Evolutionary conservation across 2,888 invertebrate species (phyloP).

Genomic region (Chironomus riparius): DNA sequence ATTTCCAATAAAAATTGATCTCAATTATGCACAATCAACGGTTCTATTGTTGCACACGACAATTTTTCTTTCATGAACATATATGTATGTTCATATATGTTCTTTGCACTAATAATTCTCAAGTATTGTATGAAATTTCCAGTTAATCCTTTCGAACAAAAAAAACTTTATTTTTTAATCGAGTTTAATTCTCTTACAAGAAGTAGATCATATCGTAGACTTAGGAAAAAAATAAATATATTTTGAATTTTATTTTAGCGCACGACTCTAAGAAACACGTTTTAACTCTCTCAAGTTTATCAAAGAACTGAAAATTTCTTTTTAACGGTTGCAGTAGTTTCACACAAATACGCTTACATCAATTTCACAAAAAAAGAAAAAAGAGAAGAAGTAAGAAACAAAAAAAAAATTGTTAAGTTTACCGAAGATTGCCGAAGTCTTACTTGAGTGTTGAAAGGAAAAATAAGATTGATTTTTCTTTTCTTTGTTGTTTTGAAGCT

Average conservation of each 20-base stretch:
- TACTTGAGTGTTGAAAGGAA: too few species aligned
- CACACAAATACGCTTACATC: not conserved
- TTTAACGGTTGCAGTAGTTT: not conserved
- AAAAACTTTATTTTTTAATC: too few species aligned
- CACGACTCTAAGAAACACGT: not conserved
- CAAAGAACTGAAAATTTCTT: constrained; percentile 24
- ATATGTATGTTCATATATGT: too few species aligned
- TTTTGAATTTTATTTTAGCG: not conserved
- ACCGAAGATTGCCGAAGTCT: not conserved
- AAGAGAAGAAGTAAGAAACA: too few species aligned
- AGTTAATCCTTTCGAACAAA: constrained; percentile 15
- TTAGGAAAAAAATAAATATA: not conserved
- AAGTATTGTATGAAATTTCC: not conserved
- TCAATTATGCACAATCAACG: not conserved
- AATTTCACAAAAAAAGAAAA: too few species aligned
- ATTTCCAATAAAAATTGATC: not conserved
- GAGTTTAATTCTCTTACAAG: not conserved
- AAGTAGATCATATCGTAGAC: not conserved
- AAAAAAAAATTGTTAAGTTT: too few species aligned
- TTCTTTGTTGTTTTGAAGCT: too few species aligned
- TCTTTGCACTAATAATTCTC: too few species aligned
- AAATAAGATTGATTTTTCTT: too few species aligned
- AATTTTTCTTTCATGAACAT: too few species aligned
- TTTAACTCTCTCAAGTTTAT: constrained; percentile 6
- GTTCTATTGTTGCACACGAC: not conserved